These are phyloP conservation scores for Dendrolimus pini DNA, from an alignment of 2,888 invertebrate species.

Conservation along the genomic window DNA sequence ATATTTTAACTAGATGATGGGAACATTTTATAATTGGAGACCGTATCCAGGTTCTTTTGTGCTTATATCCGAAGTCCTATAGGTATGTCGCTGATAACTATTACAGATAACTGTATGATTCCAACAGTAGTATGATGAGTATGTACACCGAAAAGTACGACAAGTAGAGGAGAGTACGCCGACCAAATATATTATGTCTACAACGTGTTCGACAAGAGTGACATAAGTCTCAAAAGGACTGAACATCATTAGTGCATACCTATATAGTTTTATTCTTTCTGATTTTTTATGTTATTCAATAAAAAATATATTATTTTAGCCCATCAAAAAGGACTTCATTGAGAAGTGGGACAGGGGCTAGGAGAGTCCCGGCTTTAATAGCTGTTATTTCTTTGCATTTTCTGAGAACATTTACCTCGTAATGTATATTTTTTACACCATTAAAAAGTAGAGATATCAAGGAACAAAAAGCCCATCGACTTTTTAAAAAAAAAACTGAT, in stretches of 20 bases:
- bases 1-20: neutral
- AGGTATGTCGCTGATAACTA: too few species aligned
- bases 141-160: slow-evolving; percentile 52
- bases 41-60: neutral
- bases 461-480: too few species aligned
- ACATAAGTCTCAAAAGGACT: slow-evolving; percentile 31
- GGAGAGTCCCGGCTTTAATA: too few species aligned
- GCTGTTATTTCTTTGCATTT: too few species aligned
- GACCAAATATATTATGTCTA: slow-evolving; percentile 28
- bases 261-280: slow-evolving; percentile 9
- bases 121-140: slow-evolving; percentile 50
- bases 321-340: too few species aligned
- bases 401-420: too few species aligned
- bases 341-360: too few species aligned
- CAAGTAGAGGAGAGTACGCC: slow-evolving; percentile 32
- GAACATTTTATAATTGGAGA: neutral
- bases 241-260: slow-evolving; percentile 14
- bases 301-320: neutral
- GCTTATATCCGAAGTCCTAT: neutral
- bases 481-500: too few species aligned
- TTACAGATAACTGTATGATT: neutral
- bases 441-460: too few species aligned
- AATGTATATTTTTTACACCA: too few species aligned
- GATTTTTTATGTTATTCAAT: slow-evolving; percentile 7
- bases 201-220: slow-evolving; percentile 51